A percentile compares a stretch with the other conserved stretches of the same genome.
phyloP scores from a whole-genome alignment of 2,113 vertebrate genomes.

The Pterophyllum scalare region DNA sequence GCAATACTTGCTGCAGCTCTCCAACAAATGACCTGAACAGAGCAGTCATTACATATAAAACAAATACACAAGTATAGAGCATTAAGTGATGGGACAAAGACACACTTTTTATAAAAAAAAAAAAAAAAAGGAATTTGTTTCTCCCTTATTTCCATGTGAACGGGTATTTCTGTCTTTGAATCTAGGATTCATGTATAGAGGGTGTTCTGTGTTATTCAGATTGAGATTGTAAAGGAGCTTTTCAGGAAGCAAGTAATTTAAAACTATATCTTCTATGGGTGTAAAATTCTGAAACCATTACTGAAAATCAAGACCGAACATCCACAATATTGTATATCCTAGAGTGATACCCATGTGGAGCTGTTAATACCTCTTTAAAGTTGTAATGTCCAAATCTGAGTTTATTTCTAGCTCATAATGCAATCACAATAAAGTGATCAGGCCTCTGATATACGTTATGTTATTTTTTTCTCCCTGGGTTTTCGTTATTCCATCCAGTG shows the following conservation, averaged over 20 bases:
- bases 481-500: background rate
- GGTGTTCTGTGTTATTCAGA: background rate
- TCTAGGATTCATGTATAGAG: background rate
- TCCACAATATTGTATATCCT: background rate
- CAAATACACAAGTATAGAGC: background rate
- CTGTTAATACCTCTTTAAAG: background rate
- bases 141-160: background rate
- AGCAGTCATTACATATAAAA: background rate
- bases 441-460: background rate
- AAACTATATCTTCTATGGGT: background rate
- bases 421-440: background rate
- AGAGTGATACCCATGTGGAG: background rate
- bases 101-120: background rate
- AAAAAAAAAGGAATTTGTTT: background rate
- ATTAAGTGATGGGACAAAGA: background rate
- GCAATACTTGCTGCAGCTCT: constrained; percentile 85
- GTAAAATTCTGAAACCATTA: background rate
- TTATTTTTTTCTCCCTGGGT: background rate
- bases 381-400: background rate
- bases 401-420: background rate
- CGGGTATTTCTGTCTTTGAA: background rate
- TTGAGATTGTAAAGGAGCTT: background rate
- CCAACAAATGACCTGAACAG: constrained; percentile 90
- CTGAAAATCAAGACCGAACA: background rate
- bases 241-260: background rate